These are phyloP conservation scores for Metaphire vulgaris DNA, from an alignment of 1,140 invertebrate species.

Conservation along the genomic window DNA sequence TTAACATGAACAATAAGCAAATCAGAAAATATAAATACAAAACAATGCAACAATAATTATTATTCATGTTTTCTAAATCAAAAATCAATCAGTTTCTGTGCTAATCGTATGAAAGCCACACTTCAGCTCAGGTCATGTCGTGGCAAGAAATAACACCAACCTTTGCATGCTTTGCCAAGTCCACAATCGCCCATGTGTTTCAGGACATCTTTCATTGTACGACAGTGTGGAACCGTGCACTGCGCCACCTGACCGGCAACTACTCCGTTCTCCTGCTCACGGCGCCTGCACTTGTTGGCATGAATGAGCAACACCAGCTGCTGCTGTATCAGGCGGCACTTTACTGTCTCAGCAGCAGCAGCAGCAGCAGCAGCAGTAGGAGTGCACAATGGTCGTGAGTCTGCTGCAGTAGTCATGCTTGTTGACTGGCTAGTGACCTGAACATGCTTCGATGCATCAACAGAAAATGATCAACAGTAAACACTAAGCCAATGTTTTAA, in stretches of 20 bases:
- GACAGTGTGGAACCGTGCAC: slow-evolving; percentile 91
- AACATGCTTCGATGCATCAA: not conserved
- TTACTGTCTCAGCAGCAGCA: slow-evolving; percentile 84
- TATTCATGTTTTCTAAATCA: too few relatives aligned
- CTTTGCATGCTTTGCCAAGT: slow-evolving; percentile 62
- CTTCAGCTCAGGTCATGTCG: too few relatives aligned
- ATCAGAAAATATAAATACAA: too few relatives aligned
- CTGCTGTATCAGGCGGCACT: slow-evolving; percentile 97
- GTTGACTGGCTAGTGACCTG: not conserved
- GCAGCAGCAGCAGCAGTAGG: too few relatives aligned
- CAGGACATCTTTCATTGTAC: slow-evolving; percentile 98
- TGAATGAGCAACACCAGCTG: slow-evolving; percentile 92
- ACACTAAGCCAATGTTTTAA: too few relatives aligned
- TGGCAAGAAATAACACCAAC: too few relatives aligned
- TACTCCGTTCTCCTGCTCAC: slow-evolving; percentile 60
- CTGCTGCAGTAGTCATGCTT: not conserved
- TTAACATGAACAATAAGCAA: too few relatives aligned
- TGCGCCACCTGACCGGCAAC: slow-evolving; percentile 42
- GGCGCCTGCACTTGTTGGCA: slow-evolving; percentile 94
- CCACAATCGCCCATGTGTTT: slow-evolving; percentile 97
- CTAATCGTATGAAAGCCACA: too few relatives aligned
- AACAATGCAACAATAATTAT: too few relatives aligned
- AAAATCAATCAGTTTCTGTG: too few relatives aligned
- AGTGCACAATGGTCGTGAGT: not conserved
- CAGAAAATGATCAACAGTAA: too few relatives aligned